Percentiles rank a stretch among this genome's conserved stretches.
Conservation (phyloP, 2,797 vertebrate species). For the Sebastes aleutianus region DNA sequence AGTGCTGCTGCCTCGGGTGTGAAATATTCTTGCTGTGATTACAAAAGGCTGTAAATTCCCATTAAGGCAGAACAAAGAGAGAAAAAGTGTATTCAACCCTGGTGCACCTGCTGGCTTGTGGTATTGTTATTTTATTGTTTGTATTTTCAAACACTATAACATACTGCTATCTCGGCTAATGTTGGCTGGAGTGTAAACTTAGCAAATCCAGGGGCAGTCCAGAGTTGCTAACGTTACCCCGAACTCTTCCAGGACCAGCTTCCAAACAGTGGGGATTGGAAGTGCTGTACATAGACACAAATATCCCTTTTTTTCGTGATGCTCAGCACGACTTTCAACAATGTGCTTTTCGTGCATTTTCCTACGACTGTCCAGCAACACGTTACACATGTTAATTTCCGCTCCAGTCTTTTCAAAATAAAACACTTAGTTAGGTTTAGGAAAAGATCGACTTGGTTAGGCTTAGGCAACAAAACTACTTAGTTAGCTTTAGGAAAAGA, state of each 20-base stretch:
- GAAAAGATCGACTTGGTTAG: too few species aligned
- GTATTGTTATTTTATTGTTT: neutral
- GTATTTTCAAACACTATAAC: neutral
- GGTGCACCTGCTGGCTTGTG: conserved; percentile 16
- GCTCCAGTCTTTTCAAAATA: neutral
- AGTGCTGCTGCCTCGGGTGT: neutral
- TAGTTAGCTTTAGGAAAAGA: neutral
- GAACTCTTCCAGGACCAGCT: neutral
- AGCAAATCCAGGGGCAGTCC: neutral
- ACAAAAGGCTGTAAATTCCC: conserved; percentile 3
- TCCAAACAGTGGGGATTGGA: neutral
- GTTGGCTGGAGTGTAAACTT: neutral
- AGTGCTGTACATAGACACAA: neutral
- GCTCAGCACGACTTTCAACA: too few species aligned
- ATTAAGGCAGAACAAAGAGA: neutral
- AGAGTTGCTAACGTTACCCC: neutral
- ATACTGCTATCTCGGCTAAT: neutral
- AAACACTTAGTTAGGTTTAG: neutral
- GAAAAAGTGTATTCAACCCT: neutral
- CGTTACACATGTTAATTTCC: too few species aligned
- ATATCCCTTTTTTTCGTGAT: too few species aligned
- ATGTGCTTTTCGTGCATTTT: too few species aligned
- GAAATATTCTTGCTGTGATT: conserved; percentile 16
- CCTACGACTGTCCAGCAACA: too few species aligned
- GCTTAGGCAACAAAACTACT: too few species aligned